These are phyloP conservation scores for Danaus melanippus DNA, from an alignment of 1,140 invertebrate species.

Conservation along the genomic window DNA sequence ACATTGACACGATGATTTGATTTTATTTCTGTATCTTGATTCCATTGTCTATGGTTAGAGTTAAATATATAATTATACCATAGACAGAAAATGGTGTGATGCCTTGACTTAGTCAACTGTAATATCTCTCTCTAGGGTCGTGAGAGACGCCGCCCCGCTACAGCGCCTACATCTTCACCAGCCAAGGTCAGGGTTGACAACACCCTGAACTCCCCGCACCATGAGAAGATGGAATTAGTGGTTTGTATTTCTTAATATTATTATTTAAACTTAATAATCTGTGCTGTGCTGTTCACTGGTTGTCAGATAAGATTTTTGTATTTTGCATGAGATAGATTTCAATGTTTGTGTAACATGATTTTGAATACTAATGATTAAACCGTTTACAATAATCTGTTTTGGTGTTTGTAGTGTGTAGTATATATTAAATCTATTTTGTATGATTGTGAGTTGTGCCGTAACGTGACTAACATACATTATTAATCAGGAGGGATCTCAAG, in stretches of 20 bases:
- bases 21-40: too few relatives aligned
- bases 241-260: constrained; percentile 35
- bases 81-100: too few relatives aligned
- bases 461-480: constrained; percentile 11
- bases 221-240: constrained; percentile 34
- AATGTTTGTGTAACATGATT: too few relatives aligned
- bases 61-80: too few relatives aligned
- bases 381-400: too few relatives aligned
- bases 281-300: constrained; percentile 6
- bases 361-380: too few relatives aligned
- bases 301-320: background rate
- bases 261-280: background rate
- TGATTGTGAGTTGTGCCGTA: too few relatives aligned
- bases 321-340: too few relatives aligned
- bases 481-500: constrained; percentile 27
- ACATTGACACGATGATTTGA: too few relatives aligned
- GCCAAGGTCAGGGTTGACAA: constrained; percentile 37
- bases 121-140: constrained; percentile 31
- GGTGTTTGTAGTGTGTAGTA: too few relatives aligned
- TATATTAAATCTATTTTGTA: too few relatives aligned
- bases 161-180: constrained; percentile 38
- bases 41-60: too few relatives aligned
- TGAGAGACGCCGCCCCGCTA: constrained; percentile 49
- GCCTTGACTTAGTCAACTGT: background rate
- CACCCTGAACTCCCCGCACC: constrained; percentile 43